Conservation (phyloP, 2,113 vertebrate genomes). For the Sclerurus mexicanus region DNA sequence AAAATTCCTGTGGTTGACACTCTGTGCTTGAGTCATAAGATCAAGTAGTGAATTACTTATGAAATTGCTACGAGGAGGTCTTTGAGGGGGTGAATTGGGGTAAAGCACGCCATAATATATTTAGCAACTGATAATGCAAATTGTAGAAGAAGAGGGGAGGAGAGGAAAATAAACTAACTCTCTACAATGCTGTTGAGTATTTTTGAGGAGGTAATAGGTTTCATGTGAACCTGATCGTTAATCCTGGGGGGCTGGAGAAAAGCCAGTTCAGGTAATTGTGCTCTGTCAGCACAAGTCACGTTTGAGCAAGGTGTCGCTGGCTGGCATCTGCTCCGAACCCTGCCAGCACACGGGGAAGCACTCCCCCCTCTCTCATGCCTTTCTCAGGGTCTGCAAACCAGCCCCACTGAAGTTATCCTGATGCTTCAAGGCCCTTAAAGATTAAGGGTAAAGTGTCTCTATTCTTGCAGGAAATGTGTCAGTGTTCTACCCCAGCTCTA, state of each 20-base stretch:
- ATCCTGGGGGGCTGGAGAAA: background rate
- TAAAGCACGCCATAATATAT: background rate
- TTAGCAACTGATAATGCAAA: conserved; percentile 9
- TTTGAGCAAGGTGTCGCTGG: background rate
- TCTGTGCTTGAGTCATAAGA: background rate
- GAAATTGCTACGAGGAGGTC: background rate
- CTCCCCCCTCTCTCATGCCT: background rate
- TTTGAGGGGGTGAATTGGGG: background rate
- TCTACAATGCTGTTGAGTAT: background rate
- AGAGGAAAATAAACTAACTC: conserved; percentile 27
- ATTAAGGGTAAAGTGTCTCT: background rate
- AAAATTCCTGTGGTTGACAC: background rate
- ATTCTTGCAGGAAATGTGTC: background rate
- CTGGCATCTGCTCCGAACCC: background rate
- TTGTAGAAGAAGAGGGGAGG: background rate
- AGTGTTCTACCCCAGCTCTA: fast-evolving
- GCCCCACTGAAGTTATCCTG: background rate
- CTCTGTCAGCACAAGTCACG: fast-evolving
- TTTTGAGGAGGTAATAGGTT: background rate
- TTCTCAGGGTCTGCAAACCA: background rate
- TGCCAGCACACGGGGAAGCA: fast-evolving
- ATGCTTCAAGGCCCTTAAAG: background rate
- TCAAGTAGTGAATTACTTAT: background rate
- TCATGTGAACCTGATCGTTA: background rate
- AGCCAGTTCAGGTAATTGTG: background rate